Evolutionary conservation across 1,140 invertebrate genomes (phyloP).

Genomic region (Drosophila lowei): DNA sequence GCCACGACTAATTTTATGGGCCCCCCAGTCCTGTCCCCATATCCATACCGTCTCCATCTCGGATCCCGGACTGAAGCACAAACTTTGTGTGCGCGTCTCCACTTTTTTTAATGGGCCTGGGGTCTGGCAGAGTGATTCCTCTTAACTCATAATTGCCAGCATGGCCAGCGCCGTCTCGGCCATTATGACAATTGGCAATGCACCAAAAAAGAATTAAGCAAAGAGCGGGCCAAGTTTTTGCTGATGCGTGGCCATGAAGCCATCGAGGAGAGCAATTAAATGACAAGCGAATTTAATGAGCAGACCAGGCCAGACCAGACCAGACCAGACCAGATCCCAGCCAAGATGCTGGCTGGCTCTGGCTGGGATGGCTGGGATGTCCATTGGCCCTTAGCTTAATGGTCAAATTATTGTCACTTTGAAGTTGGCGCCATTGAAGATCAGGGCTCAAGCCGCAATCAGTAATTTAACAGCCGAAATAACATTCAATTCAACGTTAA

Average conservation of each 20-base stretch:
- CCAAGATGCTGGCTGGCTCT: too few relatives aligned
- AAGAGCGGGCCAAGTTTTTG: constrained; percentile 31
- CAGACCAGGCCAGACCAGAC: constrained; percentile 26
- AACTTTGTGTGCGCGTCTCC: constrained; percentile 70
- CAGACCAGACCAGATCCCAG: constrained; percentile 25
- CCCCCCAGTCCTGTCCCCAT: constrained; percentile 6
- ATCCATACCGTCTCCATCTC: neutral
- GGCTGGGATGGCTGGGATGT: neutral
- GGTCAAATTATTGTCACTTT: constrained; percentile 80
- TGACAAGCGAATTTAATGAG: constrained; percentile 75
- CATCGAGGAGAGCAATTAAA: constrained; percentile 72
- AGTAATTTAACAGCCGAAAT: constrained; percentile 34
- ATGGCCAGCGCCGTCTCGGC: constrained; percentile 64
- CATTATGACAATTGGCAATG: constrained; percentile 79
- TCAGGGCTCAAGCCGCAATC: constrained; percentile 18
- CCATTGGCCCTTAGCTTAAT: constrained; percentile 48
- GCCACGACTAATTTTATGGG: constrained; percentile 77
- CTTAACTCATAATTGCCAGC: constrained; percentile 74
- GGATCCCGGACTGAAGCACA: constrained; percentile 22
- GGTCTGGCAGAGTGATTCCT: constrained; percentile 68
- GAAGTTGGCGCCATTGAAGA: constrained; percentile 75
- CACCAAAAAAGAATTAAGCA: constrained; percentile 41
- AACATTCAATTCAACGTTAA: constrained; percentile 4
- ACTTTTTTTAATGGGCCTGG: constrained; percentile 63
- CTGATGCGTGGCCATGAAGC: constrained; percentile 40